phyloP scores from a whole-genome alignment of 2,113 vertebrate genomes.

The Oncorhynchus masou region DNA sequence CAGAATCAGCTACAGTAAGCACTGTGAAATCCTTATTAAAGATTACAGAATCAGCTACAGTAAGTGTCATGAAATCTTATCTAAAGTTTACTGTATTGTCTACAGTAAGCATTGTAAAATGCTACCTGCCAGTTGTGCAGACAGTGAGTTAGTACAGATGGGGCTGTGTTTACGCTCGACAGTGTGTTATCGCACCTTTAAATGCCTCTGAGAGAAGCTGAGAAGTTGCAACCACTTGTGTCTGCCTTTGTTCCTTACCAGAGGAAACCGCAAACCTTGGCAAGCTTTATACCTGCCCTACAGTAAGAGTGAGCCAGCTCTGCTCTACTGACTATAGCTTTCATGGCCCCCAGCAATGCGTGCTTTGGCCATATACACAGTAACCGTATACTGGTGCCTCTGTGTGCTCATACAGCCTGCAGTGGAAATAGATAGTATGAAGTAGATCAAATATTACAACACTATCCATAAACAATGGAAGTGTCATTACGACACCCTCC shows the following conservation, averaged over 20 bases:
- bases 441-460: not conserved
- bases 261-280: constrained; percentile 48
- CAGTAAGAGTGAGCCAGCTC: constrained; percentile 19
- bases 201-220: constrained; percentile 34
- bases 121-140: not conserved
- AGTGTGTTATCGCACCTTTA: constrained; percentile 45
- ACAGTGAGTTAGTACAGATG: constrained; percentile 24
- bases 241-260: constrained; percentile 43
- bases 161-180: constrained; percentile 31
- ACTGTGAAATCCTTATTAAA: too few relatives aligned
- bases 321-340: constrained; percentile 47
- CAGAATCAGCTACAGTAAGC: too few relatives aligned
- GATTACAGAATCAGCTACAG: too few relatives aligned
- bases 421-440: not conserved
- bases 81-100: not conserved
- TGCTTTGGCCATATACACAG: constrained; percentile 20
- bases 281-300: constrained; percentile 34
- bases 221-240: constrained; percentile 40
- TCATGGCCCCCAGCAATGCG: constrained; percentile 40
- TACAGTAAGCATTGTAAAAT: not conserved
- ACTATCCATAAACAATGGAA: too few relatives aligned
- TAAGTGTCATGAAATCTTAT: not conserved
- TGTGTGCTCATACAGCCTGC: constrained; percentile 12
- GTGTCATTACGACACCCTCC: too few relatives aligned
- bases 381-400: constrained; percentile 6